Conservation (phyloP, 2,888 invertebrate genomes). For the Drosophila pullipes region DNA sequence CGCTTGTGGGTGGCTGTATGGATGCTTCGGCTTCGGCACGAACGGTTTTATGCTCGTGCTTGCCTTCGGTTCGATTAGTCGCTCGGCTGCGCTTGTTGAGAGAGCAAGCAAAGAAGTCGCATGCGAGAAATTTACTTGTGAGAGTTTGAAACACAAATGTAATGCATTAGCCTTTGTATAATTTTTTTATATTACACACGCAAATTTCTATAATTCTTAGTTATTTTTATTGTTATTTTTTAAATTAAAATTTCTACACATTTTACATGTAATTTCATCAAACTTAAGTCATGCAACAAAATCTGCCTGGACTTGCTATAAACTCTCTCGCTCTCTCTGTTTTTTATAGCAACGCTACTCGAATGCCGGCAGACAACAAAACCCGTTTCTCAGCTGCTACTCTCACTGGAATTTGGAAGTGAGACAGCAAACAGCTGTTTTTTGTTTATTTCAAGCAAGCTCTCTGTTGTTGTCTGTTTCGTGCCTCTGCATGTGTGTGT, state of each 20-base stretch:
- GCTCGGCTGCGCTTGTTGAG: conserved; percentile 11
- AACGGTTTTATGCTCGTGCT: conserved; percentile 32
- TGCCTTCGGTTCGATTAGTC: conserved; percentile 23
- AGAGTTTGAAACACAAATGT: neutral
- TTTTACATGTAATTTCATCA: neutral
- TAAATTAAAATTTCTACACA: neutral
- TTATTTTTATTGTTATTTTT: neutral
- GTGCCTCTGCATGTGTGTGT: neutral
- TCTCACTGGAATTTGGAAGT: conserved; percentile 55
- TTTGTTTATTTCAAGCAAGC: conserved; percentile 76
- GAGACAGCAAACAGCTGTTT: conserved; percentile 68
- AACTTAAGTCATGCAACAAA: neutral
- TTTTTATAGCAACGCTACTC: conserved; percentile 58
- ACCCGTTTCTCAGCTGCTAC: conserved; percentile 43
- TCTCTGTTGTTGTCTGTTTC: conserved; percentile 61
- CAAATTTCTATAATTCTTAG: neutral
- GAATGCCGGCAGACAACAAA: conserved; percentile 51
- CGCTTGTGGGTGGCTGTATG: conserved; percentile 53
- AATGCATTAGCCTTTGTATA: no score
- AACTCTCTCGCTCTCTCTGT: conserved; percentile 24
- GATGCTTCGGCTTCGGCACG: conserved; percentile 51
- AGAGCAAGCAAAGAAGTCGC: conserved; percentile 44
- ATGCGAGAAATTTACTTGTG: conserved; percentile 53
- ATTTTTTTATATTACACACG: neutral
- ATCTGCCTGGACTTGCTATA: conserved; percentile 50